Conservation (phyloP, 2,113 vertebrate genomes). For the Gobiocypris rarus region DNA sequence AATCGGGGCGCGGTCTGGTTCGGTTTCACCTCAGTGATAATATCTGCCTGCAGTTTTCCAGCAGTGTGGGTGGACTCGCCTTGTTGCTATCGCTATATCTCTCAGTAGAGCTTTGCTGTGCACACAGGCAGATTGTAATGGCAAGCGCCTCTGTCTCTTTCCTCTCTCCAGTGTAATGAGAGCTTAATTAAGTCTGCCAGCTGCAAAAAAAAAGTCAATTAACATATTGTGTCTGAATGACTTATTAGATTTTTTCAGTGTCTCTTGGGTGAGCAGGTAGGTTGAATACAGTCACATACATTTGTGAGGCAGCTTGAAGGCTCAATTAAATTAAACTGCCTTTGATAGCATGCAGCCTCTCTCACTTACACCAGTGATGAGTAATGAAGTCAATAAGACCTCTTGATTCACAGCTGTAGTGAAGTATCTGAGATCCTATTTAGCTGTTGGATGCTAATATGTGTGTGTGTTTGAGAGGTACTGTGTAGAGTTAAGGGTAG, state of each 20-base stretch:
- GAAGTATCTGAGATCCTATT: constrained; percentile 6
- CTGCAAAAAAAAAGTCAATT: constrained; percentile 63
- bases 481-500: neutral
- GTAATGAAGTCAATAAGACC: constrained; percentile 47
- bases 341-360: constrained; percentile 47
- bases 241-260: constrained; percentile 58
- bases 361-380: constrained; percentile 31
- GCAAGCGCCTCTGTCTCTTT: constrained; percentile 37
- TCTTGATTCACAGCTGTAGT: constrained; percentile 30
- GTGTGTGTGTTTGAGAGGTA: neutral
- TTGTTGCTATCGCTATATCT: constrained; percentile 36
- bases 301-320: constrained; percentile 52
- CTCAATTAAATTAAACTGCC: constrained; percentile 58
- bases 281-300: constrained; percentile 55
- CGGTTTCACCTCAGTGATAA: neutral
- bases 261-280: constrained; percentile 58
- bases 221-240: constrained; percentile 63
- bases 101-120: constrained; percentile 36
- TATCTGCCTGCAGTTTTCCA: constrained; percentile 17
- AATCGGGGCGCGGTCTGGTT: neutral
- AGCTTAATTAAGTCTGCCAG: constrained; percentile 62
- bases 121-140: constrained; percentile 51
- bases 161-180: constrained; percentile 54
- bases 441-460: constrained; percentile 9
- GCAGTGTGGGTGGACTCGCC: constrained; percentile 37